Evolutionary conservation across 2,797 vertebrate species (phyloP).

Genomic region (Ptychobarbus kaznakovi): DNA sequence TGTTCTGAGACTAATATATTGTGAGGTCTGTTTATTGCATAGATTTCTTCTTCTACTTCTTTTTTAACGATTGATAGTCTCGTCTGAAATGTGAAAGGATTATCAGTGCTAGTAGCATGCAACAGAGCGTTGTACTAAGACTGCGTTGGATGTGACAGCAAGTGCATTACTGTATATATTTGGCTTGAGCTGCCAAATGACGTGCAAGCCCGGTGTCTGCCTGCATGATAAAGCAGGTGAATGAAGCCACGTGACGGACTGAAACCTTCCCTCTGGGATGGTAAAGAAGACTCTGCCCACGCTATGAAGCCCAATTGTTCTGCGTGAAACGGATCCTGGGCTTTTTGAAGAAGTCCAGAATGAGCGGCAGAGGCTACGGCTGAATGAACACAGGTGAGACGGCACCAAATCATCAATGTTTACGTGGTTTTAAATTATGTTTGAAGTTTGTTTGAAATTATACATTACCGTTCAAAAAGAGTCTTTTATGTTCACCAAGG

Average conservation of each 20-base stretch:
- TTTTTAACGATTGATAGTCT: conserved; percentile 58
- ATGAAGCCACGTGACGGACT: conserved; percentile 47
- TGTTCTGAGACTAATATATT: conserved; percentile 67
- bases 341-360: conserved; percentile 37
- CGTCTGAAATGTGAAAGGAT: conserved; percentile 54
- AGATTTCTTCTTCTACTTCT: conserved; percentile 56
- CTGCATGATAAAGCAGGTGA: conserved; percentile 54
- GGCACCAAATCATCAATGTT: conserved; percentile 11
- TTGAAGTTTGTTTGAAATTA: not conserved
- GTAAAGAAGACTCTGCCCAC: conserved; percentile 25
- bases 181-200: conserved; percentile 73
- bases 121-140: conserved; percentile 63
- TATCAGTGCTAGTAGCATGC: conserved; percentile 56
- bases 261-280: conserved; percentile 40
- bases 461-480: not conserved
- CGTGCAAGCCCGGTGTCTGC: conserved; percentile 60
- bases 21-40: conserved; percentile 67
- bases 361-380: conserved; percentile 60
- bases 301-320: conserved; percentile 70
- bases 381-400: conserved; percentile 69
- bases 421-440: too few species aligned
- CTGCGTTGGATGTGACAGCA: conserved; percentile 70
- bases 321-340: conserved; percentile 63
- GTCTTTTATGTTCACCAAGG: not conserved
- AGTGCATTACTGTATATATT: conserved; percentile 77